Conservation (phyloP, 2,888 invertebrate species). For the Brachyptera putata region DNA sequence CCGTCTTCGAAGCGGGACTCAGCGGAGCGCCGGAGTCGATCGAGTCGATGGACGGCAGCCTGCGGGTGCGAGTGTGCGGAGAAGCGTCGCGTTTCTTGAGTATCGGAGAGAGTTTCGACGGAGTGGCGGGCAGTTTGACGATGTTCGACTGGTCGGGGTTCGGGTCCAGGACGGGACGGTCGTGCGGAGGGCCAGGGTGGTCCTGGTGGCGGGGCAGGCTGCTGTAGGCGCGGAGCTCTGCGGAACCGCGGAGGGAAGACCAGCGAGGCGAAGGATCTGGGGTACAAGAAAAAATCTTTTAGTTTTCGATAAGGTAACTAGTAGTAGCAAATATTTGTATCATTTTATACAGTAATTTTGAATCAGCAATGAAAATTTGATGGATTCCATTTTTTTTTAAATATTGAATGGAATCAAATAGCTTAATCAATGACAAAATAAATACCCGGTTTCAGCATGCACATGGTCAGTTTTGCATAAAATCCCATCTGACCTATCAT, state of each 20-base stretch:
- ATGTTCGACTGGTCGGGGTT: too few species aligned
- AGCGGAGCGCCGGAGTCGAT: background rate
- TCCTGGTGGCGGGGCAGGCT: constrained; percentile 57
- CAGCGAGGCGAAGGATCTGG: constrained; percentile 45
- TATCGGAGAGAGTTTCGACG: too few species aligned
- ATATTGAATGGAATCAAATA: too few species aligned
- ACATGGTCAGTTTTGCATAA: too few species aligned
- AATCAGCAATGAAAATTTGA: too few species aligned
- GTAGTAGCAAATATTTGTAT: background rate
- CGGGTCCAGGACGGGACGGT: constrained; percentile 20
- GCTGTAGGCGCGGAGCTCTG: constrained; percentile 55
- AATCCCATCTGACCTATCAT: too few species aligned
- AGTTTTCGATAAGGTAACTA: too few species aligned
- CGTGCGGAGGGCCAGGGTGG: constrained; percentile 38
- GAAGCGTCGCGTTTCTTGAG: too few species aligned
- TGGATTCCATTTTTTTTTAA: too few species aligned
- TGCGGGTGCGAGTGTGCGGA: constrained; percentile 9
- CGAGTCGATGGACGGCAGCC: background rate
- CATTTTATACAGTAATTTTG: background rate
- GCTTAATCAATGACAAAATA: too few species aligned
- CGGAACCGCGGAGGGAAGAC: constrained; percentile 50
- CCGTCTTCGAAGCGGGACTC: background rate
- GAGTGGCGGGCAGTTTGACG: background rate
- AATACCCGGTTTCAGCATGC: too few species aligned
- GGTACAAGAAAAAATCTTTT: background rate